A percentile compares a stretch with the other conserved stretches of the same genome.
phyloP scores from a whole-genome alignment of 2,113 vertebrate species.

The Cololabis saira region DNA sequence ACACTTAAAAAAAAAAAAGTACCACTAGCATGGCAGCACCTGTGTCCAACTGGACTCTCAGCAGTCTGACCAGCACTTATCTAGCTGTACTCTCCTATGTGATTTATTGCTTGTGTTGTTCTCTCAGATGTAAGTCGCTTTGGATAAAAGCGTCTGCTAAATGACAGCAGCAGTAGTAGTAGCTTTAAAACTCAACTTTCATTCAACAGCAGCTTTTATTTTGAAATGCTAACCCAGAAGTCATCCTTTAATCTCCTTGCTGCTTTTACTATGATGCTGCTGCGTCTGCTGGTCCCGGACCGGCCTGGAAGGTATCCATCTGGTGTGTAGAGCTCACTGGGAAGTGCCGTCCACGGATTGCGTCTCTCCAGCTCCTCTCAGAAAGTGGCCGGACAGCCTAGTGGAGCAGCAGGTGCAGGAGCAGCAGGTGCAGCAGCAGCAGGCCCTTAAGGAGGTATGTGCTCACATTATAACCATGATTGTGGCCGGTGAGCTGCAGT shows the following conservation, averaged over 20 bases:
- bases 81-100: too few relatives aligned
- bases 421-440: conserved; percentile 40
- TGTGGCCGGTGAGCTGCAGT: neutral
- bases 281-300: conserved; percentile 68
- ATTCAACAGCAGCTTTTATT: conserved; percentile 27
- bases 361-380: conserved; percentile 50
- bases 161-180: too few relatives aligned
- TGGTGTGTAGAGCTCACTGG: conserved; percentile 56
- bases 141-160: too few relatives aligned
- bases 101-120: too few relatives aligned
- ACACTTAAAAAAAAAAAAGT: too few relatives aligned
- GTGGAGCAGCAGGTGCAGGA: conserved; percentile 18
- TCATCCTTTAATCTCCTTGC: accelerated
- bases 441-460: conserved; percentile 64
- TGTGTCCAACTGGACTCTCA: too few relatives aligned
- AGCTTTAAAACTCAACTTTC: too few relatives aligned
- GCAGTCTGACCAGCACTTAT: too few relatives aligned
- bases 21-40: too few relatives aligned
- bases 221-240: conserved; percentile 25
- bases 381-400: conserved; percentile 47
- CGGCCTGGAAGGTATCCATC: conserved; percentile 76
- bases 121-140: too few relatives aligned
- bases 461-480: conserved; percentile 3
- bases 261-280: conserved; percentile 59
- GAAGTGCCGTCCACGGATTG: conserved; percentile 61